Evolutionary conservation across 2,113 vertebrate genomes (phyloP).

Genomic region (Coturnix japonica): DNA sequence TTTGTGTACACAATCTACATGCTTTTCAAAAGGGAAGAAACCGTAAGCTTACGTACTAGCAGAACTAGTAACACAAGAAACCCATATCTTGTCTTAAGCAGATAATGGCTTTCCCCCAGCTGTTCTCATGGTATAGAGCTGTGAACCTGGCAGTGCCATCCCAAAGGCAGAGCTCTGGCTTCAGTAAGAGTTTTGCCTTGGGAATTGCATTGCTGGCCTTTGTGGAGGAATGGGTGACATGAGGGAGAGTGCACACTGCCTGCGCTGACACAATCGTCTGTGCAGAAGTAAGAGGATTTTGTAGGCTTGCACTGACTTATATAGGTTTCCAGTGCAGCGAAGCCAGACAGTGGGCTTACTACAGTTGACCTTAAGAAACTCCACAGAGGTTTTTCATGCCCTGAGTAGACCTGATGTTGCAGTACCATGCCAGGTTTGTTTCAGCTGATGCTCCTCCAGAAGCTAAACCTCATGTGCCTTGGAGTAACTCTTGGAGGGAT

Average conservation of each 20-base stretch:
- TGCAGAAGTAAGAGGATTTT: constrained; percentile 62
- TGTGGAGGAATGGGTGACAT: not conserved
- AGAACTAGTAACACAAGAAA: not conserved
- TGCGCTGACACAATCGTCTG: not conserved
- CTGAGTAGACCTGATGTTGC: constrained; percentile 1
- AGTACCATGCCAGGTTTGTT: not conserved
- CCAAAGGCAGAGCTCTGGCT: not conserved
- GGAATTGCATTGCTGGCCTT: not conserved
- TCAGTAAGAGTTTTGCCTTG: not conserved
- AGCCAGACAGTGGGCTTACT: constrained; percentile 53
- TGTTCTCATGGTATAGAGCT: not conserved
- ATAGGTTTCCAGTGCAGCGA: constrained; percentile 33
- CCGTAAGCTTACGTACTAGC: not conserved
- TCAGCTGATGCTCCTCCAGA: not conserved
- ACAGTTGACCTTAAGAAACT: constrained; percentile 63
- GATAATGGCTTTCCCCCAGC: not conserved
- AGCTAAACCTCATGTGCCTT: not conserved
- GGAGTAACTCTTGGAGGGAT: not conserved
- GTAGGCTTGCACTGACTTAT: constrained; percentile 59
- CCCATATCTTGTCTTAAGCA: not conserved
- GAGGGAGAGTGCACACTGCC: not conserved
- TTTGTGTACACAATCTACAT: constrained; percentile 33
- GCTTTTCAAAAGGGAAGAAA: constrained; percentile 22
- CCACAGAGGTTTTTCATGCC: not conserved
- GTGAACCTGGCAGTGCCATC: not conserved